Evolutionary conservation across 2,797 vertebrate genomes (phyloP), one percentile per base, ranked within the genome.

Genomic region (Phoxinus dragarum): DNA sequence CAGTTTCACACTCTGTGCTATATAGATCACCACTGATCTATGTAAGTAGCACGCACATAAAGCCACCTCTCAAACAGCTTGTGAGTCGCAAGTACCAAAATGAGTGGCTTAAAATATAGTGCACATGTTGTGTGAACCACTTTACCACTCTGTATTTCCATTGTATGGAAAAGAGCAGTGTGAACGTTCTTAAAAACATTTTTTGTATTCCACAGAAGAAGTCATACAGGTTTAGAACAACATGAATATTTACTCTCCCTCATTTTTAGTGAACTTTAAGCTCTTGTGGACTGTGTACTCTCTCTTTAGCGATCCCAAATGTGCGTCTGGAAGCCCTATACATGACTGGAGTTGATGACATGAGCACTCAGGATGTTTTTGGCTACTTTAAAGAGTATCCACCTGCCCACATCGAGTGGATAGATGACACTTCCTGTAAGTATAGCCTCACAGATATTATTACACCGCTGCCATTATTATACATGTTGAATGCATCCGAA

Each of bases 361-460:
- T 99, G 98, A 99, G 98, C 90, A 99, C 98, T 2, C 96, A 99
- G 90, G 98, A 99, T 76, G 94, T 99, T 82, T 99, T 99, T 72
- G 95, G 95, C 5, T 99, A 97, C 86, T 99, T 99, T 89, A 98
- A 97, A 86, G 97, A 99, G 73, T 99, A 99, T 87, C 98, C 98
- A 61, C 98, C 98, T 0, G 98, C 98, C 19, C 97, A 98, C 89
- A 99, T 99, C 0, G 98, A 99, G 92, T 99, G 98, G 98, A 94
- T 99, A 54, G 97, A 99, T 56, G 98, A 99, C 88, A 92, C 96
- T 0, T 97, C 98, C 23, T 99, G 98, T 99, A 93, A 97, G 98
- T 96, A 80, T 31, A 56, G 36, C 27, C 49, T 64, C 40, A 16
- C 4, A 1, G 40, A 81, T 36, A 10, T 72, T 21, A 38, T 36